Evolutionary conservation across 2,888 invertebrate genomes (phyloP).

Genomic region (Tromatobia lineatoria): DNA sequence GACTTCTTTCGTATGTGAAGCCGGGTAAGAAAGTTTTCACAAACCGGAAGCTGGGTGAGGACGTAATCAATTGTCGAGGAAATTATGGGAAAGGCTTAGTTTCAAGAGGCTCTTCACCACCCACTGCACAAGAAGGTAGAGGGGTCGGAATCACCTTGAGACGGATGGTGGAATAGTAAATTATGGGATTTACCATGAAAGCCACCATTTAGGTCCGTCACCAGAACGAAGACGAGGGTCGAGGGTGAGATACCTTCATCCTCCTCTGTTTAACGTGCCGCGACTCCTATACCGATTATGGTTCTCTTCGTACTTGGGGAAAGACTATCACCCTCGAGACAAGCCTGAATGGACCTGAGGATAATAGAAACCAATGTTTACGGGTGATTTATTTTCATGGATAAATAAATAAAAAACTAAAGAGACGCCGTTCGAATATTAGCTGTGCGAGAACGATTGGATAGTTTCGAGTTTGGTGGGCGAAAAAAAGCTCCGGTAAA

Average conservation of each 20-base stretch:
- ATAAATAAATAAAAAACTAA: slow-evolving; percentile 27
- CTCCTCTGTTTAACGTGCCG: not conserved
- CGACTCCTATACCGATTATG: not conserved
- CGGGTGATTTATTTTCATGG: slow-evolving; percentile 53
- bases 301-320: slow-evolving; percentile 3
- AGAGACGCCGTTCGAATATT: not conserved
- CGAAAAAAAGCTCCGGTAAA: no score
- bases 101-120: not conserved
- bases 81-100: not conserved
- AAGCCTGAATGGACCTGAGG: not conserved
- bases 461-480: slow-evolving; percentile 10
- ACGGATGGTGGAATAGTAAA: slow-evolving; percentile 17
- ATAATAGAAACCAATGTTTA: slow-evolving; percentile 57
- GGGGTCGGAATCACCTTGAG: not conserved
- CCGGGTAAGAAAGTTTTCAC: not conserved
- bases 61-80: not conserved
- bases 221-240: slow-evolving; percentile 8
- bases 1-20: not conserved
- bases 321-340: not conserved
- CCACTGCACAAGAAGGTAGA: not conserved
- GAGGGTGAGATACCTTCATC: slow-evolving; percentile 6
- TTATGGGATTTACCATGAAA: slow-evolving; percentile 27
- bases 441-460: not conserved
- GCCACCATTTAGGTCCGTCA: slow-evolving; percentile 10
- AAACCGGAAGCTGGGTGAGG: not conserved